phyloP scores from a whole-genome alignment of 1,140 invertebrate species.

The Asbolus verrucosus region DNA sequence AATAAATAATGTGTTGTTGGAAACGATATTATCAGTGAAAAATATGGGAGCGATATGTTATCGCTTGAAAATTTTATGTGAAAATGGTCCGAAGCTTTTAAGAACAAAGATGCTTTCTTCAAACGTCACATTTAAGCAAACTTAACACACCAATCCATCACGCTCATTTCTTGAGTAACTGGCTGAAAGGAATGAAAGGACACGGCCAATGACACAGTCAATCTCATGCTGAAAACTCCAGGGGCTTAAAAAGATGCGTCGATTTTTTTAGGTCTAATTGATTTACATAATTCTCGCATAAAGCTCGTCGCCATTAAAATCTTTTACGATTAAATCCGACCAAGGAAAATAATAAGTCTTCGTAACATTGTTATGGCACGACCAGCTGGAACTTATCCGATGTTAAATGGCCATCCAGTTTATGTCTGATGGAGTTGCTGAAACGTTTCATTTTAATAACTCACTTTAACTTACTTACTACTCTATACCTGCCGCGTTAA shows the following conservation, averaged over 20 bases:
- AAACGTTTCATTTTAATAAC: conserved; percentile 13
- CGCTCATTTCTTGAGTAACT: conserved; percentile 1
- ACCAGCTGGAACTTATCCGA: conserved; percentile 1
- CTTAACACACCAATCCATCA: conserved; percentile 35
- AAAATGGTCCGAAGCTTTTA: conserved; percentile 35
- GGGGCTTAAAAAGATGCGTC: conserved; percentile 9
- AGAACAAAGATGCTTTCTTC: conserved; percentile 23
- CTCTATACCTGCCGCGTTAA: background rate
- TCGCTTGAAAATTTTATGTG: conserved; percentile 32
- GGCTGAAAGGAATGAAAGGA: conserved; percentile 22
- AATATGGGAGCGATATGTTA: conserved; percentile 28
- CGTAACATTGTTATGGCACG: background rate
- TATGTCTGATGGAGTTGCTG: conserved; percentile 5
- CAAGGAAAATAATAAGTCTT: conserved; percentile 1
- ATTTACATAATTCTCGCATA: conserved; percentile 18
- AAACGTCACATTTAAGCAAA: conserved; percentile 29
- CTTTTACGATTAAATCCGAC: conserved; percentile 19
- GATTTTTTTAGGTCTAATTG: conserved; percentile 19
- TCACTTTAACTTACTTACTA: background rate
- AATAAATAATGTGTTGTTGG: conserved; percentile 27
- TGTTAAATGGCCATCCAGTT: too few species aligned
- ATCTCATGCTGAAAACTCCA: background rate
- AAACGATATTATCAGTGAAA: conserved; percentile 15
- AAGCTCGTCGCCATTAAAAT: conserved; percentile 4
- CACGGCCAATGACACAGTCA: conserved; percentile 22